These are phyloP conservation scores for Trichomalopsis sarcophagae DNA, from an alignment of 1,140 invertebrate species.

Conservation along the genomic window DNA sequence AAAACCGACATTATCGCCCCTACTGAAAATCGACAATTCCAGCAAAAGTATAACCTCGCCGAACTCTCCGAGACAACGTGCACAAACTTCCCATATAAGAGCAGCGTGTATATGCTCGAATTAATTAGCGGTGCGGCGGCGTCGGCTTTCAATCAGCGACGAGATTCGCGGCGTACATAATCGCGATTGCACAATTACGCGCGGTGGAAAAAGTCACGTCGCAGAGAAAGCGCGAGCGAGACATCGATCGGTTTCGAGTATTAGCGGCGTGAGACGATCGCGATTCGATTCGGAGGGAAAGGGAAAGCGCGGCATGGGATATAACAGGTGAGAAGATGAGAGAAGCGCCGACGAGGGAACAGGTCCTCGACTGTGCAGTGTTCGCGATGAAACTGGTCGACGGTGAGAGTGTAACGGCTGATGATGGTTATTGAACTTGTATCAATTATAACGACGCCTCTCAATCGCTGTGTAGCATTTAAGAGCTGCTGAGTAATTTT, in stretches of 20 bases:
- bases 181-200: conserved; percentile 47
- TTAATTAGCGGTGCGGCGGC: conserved; percentile 49
- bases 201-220: background rate
- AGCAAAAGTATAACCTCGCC: background rate
- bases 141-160: background rate
- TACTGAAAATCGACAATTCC: background rate
- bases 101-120: background rate
- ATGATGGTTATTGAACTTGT: too few species aligned
- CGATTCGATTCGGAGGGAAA: conserved; percentile 39
- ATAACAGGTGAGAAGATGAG: conserved; percentile 35
- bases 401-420: too few species aligned
- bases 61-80: background rate
- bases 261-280: conserved; percentile 16
- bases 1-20: background rate
- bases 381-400: too few species aligned
- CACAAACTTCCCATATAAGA: background rate
- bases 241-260: conserved; percentile 43
- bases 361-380: too few species aligned
- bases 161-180: background rate
- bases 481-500: too few species aligned
- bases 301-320: background rate
- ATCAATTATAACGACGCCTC: too few species aligned
- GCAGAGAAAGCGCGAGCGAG: background rate
- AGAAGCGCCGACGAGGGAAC: background rate
- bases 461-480: too few species aligned